Conservation (phyloP, 2,888 invertebrate species). For the Alsophila aescularia region DNA sequence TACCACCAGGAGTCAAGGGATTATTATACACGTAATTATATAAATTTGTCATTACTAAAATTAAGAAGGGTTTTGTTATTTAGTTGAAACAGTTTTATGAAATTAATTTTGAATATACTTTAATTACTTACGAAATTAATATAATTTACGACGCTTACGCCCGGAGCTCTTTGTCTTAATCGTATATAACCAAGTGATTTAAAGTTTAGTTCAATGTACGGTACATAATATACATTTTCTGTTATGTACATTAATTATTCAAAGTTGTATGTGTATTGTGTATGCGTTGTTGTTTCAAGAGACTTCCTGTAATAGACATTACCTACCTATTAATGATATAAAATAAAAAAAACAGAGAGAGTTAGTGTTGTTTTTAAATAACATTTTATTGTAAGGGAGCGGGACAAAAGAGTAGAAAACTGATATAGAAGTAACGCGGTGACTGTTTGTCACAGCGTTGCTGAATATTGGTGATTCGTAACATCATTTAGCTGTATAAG, state of each 20-base stretch:
- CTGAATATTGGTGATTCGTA: too few species aligned
- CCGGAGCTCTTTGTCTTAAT: neutral
- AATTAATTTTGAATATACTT: constrained; percentile 22
- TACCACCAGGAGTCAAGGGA: neutral
- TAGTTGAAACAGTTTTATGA: constrained; percentile 25
- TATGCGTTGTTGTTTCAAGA: too few species aligned
- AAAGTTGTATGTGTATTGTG: too few species aligned
- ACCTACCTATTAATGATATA: too few species aligned
- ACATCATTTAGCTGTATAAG: too few species aligned
- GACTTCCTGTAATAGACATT: too few species aligned
- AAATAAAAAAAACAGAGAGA: too few species aligned
- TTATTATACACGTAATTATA: neutral
- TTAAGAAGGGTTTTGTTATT: constrained; percentile 15
- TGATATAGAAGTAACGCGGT: too few species aligned
- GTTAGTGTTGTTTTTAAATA: too few species aligned
- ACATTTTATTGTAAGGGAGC: too few species aligned
- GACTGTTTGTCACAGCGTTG: too few species aligned
- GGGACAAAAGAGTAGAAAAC: too few species aligned
- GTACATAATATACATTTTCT: neutral
- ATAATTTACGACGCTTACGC: neutral
- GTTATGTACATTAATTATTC: neutral
- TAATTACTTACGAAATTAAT: constrained; percentile 16
- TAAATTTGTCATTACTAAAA: neutral
- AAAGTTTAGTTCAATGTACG: neutral
- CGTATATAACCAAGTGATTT: neutral